Percentiles rank a stretch among this genome's conserved stretches.
Evolutionary conservation across 2,797 vertebrate species (phyloP).

Genomic region (Chromobotia macracanthus): DNA sequence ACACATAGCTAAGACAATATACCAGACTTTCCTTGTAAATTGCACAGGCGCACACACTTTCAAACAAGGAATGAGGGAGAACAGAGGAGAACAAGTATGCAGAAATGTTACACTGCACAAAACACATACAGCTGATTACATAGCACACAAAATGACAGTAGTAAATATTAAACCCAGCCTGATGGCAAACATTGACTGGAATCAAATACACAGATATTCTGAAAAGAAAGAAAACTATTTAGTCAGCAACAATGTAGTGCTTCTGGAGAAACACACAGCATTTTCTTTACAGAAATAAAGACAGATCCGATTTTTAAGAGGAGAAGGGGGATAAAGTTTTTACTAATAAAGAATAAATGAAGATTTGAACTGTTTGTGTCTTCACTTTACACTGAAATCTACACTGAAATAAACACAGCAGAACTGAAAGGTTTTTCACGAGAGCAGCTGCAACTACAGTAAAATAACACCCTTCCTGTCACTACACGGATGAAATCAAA

Average conservation of each 20-base stretch:
- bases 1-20: neutral
- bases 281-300: slow-evolving; percentile 11
- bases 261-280: slow-evolving; percentile 36
- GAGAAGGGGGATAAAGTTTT: neutral
- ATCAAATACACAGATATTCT: slow-evolving; percentile 16
- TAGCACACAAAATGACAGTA: slow-evolving; percentile 19
- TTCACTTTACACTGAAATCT: neutral
- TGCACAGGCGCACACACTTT: neutral
- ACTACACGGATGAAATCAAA: neutral
- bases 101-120: slow-evolving; percentile 1
- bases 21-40: neutral
- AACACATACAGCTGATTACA: slow-evolving; percentile 13
- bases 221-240: neutral
- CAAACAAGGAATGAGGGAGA: neutral
- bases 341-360: slow-evolving; percentile 17
- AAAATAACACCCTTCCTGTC: neutral
- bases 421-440: slow-evolving; percentile 25
- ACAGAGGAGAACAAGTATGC: slow-evolving; percentile 19
- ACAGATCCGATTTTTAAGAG: neutral
- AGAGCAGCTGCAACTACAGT: neutral
- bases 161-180: slow-evolving; percentile 5
- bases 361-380: neutral
- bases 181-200: neutral
- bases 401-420: slow-evolving; percentile 18
- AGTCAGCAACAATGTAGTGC: slow-evolving; percentile 24